Base-by-base conservation (phyloP, 2,888 invertebrate genomes). In the Scaptomyza cyrtandrae region DNA sequence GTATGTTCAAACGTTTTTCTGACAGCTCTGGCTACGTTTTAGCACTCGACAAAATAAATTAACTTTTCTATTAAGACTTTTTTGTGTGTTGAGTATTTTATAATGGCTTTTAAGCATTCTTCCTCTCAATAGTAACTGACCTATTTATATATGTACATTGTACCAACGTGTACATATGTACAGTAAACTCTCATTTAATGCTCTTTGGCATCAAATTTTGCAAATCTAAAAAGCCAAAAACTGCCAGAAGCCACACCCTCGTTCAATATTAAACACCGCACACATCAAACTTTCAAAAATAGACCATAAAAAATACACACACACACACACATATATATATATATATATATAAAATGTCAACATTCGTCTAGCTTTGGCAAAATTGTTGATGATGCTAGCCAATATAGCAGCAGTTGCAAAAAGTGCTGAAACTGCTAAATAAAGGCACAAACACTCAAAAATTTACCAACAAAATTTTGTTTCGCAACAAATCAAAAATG, bases 321-420 rank as follows among this genome's bases (percentile, higher is more conserved):
- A 80, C 50, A 35, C 9, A 79, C 19, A 37, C 59, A 80, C 35
- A 79, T n/a, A 31, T 19, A 19, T 19, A n/a, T n/a, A n/a, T n/a
- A n/a, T n/a, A n/a, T n/a, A n/a, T n/a, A n/a, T n/a, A n/a, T 2
- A 79, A 75, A 85, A 82, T 81, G 81, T 81, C 86, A 81, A 77
- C 75, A 85, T 75, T 75, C 68, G 82, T 82, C 71, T 71, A 69
- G 63, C 69, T 78, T 64, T 73, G 62, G 63, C 62, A 14, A 66
- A 64, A 64, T 76, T 79, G 78, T 70, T 73, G 67, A 61, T 65
- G 35, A 48, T 44, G 64, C 19, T 41, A 33, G 52, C 64, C 75
- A 64, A 66, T 58, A 69, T 58, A 69, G 69, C 58, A 62, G 35
- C 58, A 62, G 35, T 52, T 66, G 54, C 60, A 54, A 56, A 62